Evolutionary conservation across 2,888 invertebrate species (phyloP), one percentile per base, ranked within the genome.

Genomic region (Clusia tigrina): DNA sequence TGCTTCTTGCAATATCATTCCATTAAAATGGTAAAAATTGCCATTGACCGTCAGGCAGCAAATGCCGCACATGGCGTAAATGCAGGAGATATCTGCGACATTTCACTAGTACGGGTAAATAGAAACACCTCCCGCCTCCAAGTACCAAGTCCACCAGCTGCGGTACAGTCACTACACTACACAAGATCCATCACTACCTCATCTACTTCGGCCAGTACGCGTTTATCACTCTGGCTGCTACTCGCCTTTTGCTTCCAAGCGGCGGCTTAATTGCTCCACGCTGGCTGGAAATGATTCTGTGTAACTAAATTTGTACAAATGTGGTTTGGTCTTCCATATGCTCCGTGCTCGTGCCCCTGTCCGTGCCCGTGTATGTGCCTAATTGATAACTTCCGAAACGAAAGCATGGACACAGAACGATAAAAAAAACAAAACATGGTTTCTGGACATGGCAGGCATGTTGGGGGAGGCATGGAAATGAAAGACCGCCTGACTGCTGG

Each of bases 341-440:
- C n/a, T n/a, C n/a, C n/a, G n/a, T n/a, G n/a, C n/a, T n/a, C n/a
- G n/a, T n/a, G n/a, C n/a, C n/a, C n/a, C n/a, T n/a, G n/a, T n/a
- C n/a, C n/a, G n/a, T n/a, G n/a, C n/a, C n/a, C n/a, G n/a, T n/a
- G 74, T 72, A 69, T 71, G 66, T 70, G 70, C 72, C 76, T 78
- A 78, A 79, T 79, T 76, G 75, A 72, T 71, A 72, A 69, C 70
- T 76, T 79, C 78, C 79, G 76, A 74, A 71, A 69, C 64, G 68
- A 37, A 55, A 42, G 42, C 12, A 53, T 25, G 24, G n/a, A 42
- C 24, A 18, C 6, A 48, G 2, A 32, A 52, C 20, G 22, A 12
- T 37, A 37, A 38, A 59, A 22, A 42, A 42, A 42, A 6, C n/a
- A 42, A 42, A 42, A 42, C n/a, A 32, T 32, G 32, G 32, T 12